Base-by-base conservation (phyloP, 2,113 vertebrate species). In the Uria lomvia region DNA sequence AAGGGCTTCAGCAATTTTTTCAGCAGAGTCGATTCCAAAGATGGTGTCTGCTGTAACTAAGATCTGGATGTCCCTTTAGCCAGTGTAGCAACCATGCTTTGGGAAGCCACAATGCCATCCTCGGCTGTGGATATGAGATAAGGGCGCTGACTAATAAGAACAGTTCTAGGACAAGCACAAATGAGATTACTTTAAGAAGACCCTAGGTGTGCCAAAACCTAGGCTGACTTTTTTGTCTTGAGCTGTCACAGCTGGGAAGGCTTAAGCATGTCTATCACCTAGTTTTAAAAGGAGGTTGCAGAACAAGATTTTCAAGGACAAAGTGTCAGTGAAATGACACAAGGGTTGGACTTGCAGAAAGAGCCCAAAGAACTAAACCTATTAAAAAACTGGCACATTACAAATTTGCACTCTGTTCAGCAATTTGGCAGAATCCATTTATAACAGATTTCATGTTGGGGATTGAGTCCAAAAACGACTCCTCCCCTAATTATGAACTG, bases 351-450 rank as follows among this genome's bases (percentile, higher is more conserved):
- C 91, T 96, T 95, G 85, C 76, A 96, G 96, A 88, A 97, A 96
- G 90, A 97, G 92, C 84, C 77, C 94, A 88, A 96, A 97, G 87
- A 95, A 97, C 82, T 92, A 98, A 97, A 97, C 83, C 98, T 96
- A 97, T 98, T 98, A 97, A 95, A 98, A 96, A 98, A 96, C 92
- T 98, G 97, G 97, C 97, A 97, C 96, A 70, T 96, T 95, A 93
- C 75, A 86, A 47, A 97, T 95, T 95, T 97, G 24, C 59, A 78
- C 88, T 97, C 94, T 92, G 90, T 96, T 97, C 90, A 96, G 95
- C 92, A 96, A 97, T 98, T 98, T 98, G 98, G 98, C 98, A 98
- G 96, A 94, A 96, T 70, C 56, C 40, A 81, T 94, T 98, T 96
- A 95, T 93, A 97, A 98, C 98, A 98, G 98, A 98, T 98, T 98